Percentiles rank a stretch among this genome's conserved stretches.
Evolutionary conservation across 2,888 invertebrate species (phyloP).

Genomic region (Petrophora chlorosata): DNA sequence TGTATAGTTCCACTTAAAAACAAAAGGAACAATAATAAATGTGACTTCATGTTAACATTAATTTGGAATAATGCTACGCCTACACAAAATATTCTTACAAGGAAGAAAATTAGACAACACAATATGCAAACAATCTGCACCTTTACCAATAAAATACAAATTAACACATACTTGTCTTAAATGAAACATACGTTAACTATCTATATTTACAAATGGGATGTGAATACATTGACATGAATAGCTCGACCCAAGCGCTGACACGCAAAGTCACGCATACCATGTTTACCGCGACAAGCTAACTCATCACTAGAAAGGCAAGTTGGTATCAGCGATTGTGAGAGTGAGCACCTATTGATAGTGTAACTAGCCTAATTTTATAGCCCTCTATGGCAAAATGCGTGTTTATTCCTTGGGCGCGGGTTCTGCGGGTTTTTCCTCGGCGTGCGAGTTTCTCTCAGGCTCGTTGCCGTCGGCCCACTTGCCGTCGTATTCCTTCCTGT

Average conservation of each 20-base stretch:
- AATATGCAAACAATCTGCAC: conserved; percentile 7
- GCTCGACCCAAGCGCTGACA: conserved; percentile 1
- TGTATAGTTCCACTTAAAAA: conserved; percentile 29
- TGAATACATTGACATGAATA: conserved; percentile 3
- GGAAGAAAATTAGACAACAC: background rate
- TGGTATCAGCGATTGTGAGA: conserved; percentile 9
- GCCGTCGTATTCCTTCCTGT: conserved; percentile 86
- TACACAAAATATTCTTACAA: conserved; percentile 9
- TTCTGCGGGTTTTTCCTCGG: conserved; percentile 69
- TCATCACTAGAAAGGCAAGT: background rate
- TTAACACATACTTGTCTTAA: conserved; percentile 18
- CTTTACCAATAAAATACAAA: conserved; percentile 12
- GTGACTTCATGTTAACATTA: conserved; percentile 26
- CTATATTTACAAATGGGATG: conserved; percentile 17
- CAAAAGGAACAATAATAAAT: conserved; percentile 26
- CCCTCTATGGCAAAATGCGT: conserved; percentile 4
- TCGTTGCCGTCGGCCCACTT: conserved; percentile 86
- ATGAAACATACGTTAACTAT: conserved; percentile 3
- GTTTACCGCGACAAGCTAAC: background rate
- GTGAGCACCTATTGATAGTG: conserved; percentile 5
- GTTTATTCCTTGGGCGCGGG: conserved; percentile 67
- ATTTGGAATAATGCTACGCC: conserved; percentile 34
- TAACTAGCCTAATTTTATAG: conserved; percentile 4
- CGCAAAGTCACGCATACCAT: background rate
- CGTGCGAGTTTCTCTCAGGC: conserved; percentile 57